These are phyloP conservation scores for Cephalopachus bancanus DNA, from an alignment of 2,797 vertebrate genomes.

Conservation along the genomic window DNA sequence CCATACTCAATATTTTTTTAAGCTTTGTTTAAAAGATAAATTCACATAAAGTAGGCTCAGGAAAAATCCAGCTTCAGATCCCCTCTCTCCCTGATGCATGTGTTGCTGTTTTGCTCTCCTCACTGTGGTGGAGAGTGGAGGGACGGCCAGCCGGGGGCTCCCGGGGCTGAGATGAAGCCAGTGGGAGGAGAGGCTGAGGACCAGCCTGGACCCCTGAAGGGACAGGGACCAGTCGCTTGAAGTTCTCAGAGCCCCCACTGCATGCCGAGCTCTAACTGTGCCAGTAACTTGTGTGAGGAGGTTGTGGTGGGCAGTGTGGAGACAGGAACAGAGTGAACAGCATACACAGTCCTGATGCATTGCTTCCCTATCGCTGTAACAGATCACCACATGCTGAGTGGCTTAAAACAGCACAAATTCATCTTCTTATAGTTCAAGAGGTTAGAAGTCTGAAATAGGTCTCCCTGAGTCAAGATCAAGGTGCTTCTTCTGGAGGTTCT, in stretches of 20 bases:
- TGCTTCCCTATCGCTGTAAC: not conserved
- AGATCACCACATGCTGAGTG: not conserved
- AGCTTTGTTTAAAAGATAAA: not conserved
- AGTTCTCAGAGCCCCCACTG: not conserved
- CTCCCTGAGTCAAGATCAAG: not conserved
- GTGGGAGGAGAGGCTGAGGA: not conserved
- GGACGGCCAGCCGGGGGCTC: rapidly evolving
- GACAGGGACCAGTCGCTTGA: not conserved
- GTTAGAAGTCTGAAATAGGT: not conserved
- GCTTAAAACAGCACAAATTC: not conserved
- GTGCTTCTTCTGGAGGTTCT: not conserved
- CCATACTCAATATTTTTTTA: not conserved
- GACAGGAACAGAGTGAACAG: not conserved
- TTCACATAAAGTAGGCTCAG: not conserved
- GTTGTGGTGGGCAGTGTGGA: rapidly evolving
- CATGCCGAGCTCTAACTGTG: rapidly evolving
- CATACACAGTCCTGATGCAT: not conserved
- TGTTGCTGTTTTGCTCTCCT: not conserved
- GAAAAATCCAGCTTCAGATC: not conserved
- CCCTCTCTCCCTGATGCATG: not conserved
- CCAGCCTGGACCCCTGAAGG: not conserved
- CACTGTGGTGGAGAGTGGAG: not conserved
- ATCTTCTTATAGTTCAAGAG: not conserved
- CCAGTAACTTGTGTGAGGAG: not conserved
- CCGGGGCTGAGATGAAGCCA: not conserved